Evolutionary conservation across 1,140 invertebrate species (phyloP), one percentile per base, ranked within the genome.

Genomic region (Wasmannia auropunctata): DNA sequence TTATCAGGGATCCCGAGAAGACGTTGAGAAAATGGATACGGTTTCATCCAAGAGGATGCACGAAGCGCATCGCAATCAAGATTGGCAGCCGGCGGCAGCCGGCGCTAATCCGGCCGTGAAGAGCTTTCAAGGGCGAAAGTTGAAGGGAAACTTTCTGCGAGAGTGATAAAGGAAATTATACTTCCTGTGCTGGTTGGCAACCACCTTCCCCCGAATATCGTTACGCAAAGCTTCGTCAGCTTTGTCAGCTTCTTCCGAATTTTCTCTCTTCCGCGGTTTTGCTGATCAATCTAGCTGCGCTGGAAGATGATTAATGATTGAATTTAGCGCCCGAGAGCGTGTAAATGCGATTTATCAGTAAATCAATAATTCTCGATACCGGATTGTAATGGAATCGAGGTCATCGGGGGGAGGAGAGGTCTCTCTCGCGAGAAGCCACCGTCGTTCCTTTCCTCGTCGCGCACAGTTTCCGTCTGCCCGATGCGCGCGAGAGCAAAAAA

Each of bases 241-340:
- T 22, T 14, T 25, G 4, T 11, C 14, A 34, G 7, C 14, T 22
- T 14, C n/a, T 2, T 11, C 51, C 8, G 34, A 70, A 72, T 60
- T 22, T 19, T 51, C 40, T 31, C 34, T 25, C 51, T 43, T 49
- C 56, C 43, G 34, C 11, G 34, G 31, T 54, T 69, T n/a, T 19
- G 31, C 22, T n/a, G 51, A 60, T 58, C 40, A 83, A 83, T 83
- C 51, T 60, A 56, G 11, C 22, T 22, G 31, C n/a, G 56, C 11
- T 22, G 51, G 31, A 46, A 25, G 14, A 58, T 67, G 76, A 80
- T 80, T 80, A 80, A 80, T 54, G 77, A 80, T 80, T 40, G 49
- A 69, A 69, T 69, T 69, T 58, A 34, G 19, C 67, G n/a, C 51
- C 11, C 34, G 25, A 43, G 67, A 58, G 54, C 37, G 34, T 22